A percentile compares a stretch with the other conserved stretches of the same genome.
Evolutionary conservation across 2,113 vertebrate species (phyloP).

Genomic region (Tenebrosternarchus preto): DNA sequence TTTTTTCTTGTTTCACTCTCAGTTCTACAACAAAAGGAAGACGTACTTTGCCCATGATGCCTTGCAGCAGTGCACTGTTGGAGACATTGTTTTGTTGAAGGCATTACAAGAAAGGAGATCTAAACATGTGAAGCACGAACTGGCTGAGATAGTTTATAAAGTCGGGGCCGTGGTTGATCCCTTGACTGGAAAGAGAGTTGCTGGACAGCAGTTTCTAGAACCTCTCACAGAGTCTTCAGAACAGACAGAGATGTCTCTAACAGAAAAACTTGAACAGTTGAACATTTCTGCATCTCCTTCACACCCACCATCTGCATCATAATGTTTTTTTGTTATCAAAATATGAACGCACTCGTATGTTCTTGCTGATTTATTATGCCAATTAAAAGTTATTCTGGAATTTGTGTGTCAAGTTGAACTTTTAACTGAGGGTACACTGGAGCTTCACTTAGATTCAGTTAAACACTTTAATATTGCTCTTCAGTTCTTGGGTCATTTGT

Average conservation of each 20-base stretch:
- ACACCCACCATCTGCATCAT: constrained; percentile 16
- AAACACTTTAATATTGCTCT: not conserved
- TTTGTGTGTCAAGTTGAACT: not conserved
- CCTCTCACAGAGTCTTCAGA: constrained; percentile 70
- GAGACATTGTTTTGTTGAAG: constrained; percentile 92
- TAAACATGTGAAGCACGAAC: constrained; percentile 94
- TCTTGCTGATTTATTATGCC: not conserved
- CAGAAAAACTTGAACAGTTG: constrained; percentile 79
- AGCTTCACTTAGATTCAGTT: not conserved
- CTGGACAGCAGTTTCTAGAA: constrained; percentile 82
- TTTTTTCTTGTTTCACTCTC: constrained; percentile 18
- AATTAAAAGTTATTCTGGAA: constrained; percentile 16
- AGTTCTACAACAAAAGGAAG: constrained; percentile 97
- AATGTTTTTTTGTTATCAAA: constrained; percentile 10
- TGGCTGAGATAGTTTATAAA: constrained; percentile 91
- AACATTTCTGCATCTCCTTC: constrained; percentile 64
- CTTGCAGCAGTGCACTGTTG: constrained; percentile 84
- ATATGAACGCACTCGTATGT: constrained; percentile 10
- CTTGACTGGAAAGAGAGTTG: constrained; percentile 85
- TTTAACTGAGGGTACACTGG: not conserved
- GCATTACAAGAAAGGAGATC: constrained; percentile 82
- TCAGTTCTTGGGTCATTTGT: not conserved
- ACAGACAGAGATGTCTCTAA: constrained; percentile 65
- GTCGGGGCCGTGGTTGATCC: constrained; percentile 93
- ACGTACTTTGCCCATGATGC: constrained; percentile 97